phyloP scores from a whole-genome alignment of 2,797 vertebrate genomes.

The Centropyge bicolor region DNA sequence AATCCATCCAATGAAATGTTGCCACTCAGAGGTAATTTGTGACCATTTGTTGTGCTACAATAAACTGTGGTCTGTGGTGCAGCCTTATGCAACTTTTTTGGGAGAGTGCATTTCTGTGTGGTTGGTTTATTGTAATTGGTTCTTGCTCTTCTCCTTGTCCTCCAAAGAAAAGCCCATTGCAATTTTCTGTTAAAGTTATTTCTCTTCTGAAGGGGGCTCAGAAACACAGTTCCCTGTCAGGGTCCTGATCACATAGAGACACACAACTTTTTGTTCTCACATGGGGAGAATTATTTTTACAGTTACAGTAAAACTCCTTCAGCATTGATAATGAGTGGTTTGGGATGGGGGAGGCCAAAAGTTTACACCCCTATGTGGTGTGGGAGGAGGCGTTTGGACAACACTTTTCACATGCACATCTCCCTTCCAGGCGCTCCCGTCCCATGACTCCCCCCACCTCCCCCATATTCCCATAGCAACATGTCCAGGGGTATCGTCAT shows the following conservation, averaged over 20 bases:
- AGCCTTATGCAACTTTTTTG: too few species aligned
- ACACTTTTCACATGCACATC: too few species aligned
- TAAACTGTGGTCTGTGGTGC: too few species aligned
- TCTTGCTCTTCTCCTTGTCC: not conserved
- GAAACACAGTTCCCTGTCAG: too few species aligned
- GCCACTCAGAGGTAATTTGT: too few species aligned
- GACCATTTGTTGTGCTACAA: too few species aligned
- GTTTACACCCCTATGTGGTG: not conserved
- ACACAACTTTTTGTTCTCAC: not conserved
- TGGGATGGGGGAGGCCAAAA: not conserved
- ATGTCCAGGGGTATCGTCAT: conserved; percentile 52
- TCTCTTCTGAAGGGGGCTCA: not conserved
- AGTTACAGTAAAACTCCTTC: not conserved
- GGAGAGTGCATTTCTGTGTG: too few species aligned
- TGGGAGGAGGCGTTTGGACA: conserved; percentile 4
- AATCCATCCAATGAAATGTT: too few species aligned
- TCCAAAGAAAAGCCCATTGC: not conserved
- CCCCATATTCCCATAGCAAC: conserved; percentile 65
- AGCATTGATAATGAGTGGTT: not conserved
- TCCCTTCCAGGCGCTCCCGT: conserved; percentile 28
- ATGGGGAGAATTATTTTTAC: not conserved
- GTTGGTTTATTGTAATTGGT: not conserved
- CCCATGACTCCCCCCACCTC: conserved; percentile 53
- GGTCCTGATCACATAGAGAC: not conserved
- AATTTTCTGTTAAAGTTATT: not conserved